Percentiles rank a stretch among this genome's conserved stretches.
phyloP scores from a whole-genome alignment of 2,888 invertebrate genomes.

The Thecophora atra region DNA sequence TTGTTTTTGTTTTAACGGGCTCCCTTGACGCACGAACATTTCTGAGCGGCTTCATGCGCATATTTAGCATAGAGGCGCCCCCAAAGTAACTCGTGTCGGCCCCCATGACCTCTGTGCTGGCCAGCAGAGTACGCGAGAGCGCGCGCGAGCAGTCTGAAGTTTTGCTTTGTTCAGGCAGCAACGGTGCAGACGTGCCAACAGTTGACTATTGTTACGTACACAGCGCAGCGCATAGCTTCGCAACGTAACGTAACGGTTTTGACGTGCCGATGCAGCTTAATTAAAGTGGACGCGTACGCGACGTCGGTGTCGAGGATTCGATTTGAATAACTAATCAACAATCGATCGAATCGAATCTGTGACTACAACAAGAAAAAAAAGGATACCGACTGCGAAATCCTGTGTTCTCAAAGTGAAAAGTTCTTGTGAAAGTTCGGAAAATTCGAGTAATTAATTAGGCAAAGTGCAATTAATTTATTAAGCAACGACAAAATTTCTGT shows the following conservation, averaged over 20 bases:
- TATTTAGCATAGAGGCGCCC: conserved; percentile 8
- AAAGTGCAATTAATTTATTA: background rate
- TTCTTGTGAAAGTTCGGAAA: too few species aligned
- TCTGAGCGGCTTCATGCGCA: conserved; percentile 15
- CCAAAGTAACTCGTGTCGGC: conserved; percentile 19
- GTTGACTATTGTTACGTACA: conserved; percentile 26
- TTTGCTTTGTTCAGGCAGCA: conserved; percentile 43
- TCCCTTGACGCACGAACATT: conserved; percentile 7
- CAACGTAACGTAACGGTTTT: conserved; percentile 43
- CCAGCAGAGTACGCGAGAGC: conserved; percentile 34
- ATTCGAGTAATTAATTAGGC: background rate
- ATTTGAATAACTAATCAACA: conserved; percentile 55
- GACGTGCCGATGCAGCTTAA: conserved; percentile 47
- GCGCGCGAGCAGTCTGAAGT: conserved; percentile 23
- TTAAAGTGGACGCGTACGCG: conserved; percentile 49
- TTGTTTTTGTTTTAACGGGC: conserved; percentile 30
- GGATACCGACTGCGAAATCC: background rate
- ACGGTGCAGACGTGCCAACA: conserved; percentile 50
- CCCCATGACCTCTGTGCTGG: conserved; percentile 37
- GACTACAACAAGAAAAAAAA: conserved; percentile 12
- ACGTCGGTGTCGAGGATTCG: conserved; percentile 41
- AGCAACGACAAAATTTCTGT: background rate
- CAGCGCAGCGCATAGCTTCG: conserved; percentile 1
- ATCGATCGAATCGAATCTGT: conserved; percentile 33
- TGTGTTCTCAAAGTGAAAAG: background rate